Evolutionary conservation across 1,140 invertebrate species (phyloP), one percentile per base, ranked within the genome.

Genomic region (Drosophila aff.): DNA sequence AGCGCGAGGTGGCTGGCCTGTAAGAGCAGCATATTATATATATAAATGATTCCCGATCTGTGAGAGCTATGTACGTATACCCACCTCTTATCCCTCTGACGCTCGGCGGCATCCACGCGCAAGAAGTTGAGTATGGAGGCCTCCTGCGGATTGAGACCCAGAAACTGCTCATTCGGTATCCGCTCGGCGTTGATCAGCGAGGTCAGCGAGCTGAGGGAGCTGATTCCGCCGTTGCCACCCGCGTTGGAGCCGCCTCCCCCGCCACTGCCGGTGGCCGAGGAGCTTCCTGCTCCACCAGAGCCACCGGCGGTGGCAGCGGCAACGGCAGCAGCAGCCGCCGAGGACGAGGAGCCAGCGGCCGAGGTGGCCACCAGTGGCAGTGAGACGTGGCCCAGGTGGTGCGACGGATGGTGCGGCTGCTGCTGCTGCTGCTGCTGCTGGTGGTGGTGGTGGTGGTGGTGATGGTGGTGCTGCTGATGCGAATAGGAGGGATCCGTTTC

Each of bases 71-170:
- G 31, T 33, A 2, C 8, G 16, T 2, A 0, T 9, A 75, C 79
- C 80, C 72, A 93, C 92, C 94, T 77, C 55, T 95, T 93, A 81
- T 96, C 95, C 28, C 95, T 93, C 83, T 96, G 95, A 36, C 95
- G 90, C 68, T 96, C 95, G n/a, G 94, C 95, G 8, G 94, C 93
- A 84, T 95, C 95, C 16, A 94, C 93, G 43, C 95, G 94, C 75
- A 96, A 85, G 65, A 96, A 95, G 53, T 95, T 95, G 53, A 96
- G 92, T 43, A 96, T 94, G 2, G 95, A 95, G 1, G 95, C 94
- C 90, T 96, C 95, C 64, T 95, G 94, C 9, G 93, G 84, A 80
- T 93, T 92, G 3, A 93, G 87, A 15, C 93, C 93, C 55, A 93
- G 60, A 58, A 93, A 90, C 78, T 93, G 92, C 49, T 93, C 92